Evolutionary conservation across 2,113 vertebrate genomes (phyloP).

Genomic region (Thomomys bottae): DNA sequence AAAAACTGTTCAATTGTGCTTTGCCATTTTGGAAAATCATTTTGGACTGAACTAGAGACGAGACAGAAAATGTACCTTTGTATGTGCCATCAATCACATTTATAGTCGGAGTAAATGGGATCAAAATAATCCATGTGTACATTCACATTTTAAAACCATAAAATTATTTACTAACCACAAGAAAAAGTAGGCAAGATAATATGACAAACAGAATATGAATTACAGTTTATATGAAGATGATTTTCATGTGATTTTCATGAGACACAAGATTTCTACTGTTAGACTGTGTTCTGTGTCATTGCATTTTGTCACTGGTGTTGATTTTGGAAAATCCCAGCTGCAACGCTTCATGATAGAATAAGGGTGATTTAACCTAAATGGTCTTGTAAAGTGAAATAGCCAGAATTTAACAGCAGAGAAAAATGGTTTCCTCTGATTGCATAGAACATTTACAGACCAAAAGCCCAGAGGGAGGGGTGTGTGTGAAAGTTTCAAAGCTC

Average conservation of each 20-base stretch:
- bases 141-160: conserved; percentile 28
- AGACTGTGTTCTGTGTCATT: conserved; percentile 3
- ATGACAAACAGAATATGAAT: conserved; percentile 23
- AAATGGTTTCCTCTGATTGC: conserved; percentile 59
- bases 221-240: accelerated
- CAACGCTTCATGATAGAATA: not conserved
- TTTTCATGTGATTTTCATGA: not conserved
- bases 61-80: not conserved
- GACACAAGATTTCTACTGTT: not conserved
- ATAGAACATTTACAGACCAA: not conserved
- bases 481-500: conserved; percentile 41
- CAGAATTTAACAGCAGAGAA: conserved; percentile 63
- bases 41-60: not conserved
- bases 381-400: conserved; percentile 76
- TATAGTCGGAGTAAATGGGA: conserved; percentile 28
- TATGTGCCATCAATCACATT: not conserved
- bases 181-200: not conserved
- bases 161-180: not conserved
- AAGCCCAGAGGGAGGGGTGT: conserved; percentile 44
- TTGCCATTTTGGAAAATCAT: conserved; percentile 3
- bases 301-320: not conserved
- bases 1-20: not conserved
- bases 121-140: not conserved
- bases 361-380: conserved; percentile 70
- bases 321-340: conserved; percentile 55